Base-by-base conservation (phyloP, 2,113 vertebrate species). In the Paralichthys olivaceus region DNA sequence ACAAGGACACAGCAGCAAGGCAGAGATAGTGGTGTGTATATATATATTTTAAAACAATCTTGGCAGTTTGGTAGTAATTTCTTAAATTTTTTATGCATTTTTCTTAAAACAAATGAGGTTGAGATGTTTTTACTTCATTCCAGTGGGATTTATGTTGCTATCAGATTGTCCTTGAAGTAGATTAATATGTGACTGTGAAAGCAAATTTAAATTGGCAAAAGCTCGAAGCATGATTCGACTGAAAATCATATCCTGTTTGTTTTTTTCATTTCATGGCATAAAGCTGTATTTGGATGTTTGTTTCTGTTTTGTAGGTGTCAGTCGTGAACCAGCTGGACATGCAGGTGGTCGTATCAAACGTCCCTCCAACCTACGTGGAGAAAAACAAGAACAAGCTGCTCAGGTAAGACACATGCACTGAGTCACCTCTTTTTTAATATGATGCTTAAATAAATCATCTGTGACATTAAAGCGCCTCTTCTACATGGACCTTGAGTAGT, bases 281-380 rank as follows among this genome's bases (percentile, higher is more conserved):
- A 6, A 49, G 45, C 7, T 20, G 4, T 20, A 7, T 49, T 17
- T 49, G 45, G 8, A 7, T n/a, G 49, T 56, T 56, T 26, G 5
- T 23, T 87, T 64, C 6, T 80, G 8, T 83, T 92, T 83, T 70
- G 4, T 81, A 99, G 98, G 96, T 99, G 62, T 99, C 98, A 1
- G 98, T 99, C 56, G 98, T 99, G 88, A 99, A 99, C 92, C 97
- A 97, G 90, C 84, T 99, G 92, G 98, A 99, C 88, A 99, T 99
- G 98, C 98, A 99, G 87, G 97, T 99, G 87, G 95, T 99, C 5
- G 98, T 99, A 67, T 98, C 96, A 25, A 99, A 98, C 0, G 97
- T 99, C 29, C 95, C 97, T 53, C 97, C 98, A 13, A 99, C 97
- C 0, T 94, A 96, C 8, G 96, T 99, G 92, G 98, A 99, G 74